Evolutionary conservation across 2,888 invertebrate genomes (phyloP).

Genomic region (Ormyrus thymus): DNA sequence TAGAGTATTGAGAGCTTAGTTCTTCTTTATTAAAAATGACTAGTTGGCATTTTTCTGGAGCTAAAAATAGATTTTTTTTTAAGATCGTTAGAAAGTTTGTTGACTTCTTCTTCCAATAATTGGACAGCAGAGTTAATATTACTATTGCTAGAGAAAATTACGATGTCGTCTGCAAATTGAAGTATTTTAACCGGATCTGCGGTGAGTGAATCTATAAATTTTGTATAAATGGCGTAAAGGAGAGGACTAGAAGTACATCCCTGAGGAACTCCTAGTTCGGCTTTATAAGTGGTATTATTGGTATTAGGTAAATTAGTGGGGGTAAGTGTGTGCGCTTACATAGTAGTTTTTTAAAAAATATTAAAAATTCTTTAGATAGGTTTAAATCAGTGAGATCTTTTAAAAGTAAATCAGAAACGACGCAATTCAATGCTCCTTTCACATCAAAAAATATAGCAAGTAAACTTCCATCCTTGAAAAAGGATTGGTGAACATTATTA

Average conservation of each 20-base stretch:
- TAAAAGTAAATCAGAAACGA: background rate
- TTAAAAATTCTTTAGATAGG: background rate
- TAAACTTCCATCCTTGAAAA: background rate
- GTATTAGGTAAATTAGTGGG: too few species aligned
- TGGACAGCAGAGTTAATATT: too few species aligned
- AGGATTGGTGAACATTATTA: background rate
- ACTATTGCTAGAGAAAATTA: conserved; percentile 5
- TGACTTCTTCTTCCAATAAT: background rate
- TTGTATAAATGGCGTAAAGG: conserved; percentile 48
- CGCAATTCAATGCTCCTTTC: conserved; percentile 1
- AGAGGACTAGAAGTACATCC: conserved; percentile 42
- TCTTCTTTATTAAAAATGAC: conserved; percentile 45
- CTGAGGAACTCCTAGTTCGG: conserved; percentile 51
- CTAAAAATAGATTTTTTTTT: conserved; percentile 21
- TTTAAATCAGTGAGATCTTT: background rate
- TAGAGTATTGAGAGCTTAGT: too few species aligned
- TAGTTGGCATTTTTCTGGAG: conserved; percentile 46
- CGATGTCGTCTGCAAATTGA: conserved; percentile 53
- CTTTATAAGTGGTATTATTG: too few species aligned
- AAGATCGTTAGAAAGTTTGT: too few species aligned
- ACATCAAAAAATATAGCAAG: background rate
- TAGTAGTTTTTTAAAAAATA: background rate
- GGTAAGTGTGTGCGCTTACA: background rate
- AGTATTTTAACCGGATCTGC: too few species aligned
- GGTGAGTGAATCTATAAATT: too few species aligned